Percentiles rank a stretch among this genome's conserved stretches.
Evolutionary conservation across 2,888 invertebrate species (phyloP).

Genomic region (Phalera bucephala): DNA sequence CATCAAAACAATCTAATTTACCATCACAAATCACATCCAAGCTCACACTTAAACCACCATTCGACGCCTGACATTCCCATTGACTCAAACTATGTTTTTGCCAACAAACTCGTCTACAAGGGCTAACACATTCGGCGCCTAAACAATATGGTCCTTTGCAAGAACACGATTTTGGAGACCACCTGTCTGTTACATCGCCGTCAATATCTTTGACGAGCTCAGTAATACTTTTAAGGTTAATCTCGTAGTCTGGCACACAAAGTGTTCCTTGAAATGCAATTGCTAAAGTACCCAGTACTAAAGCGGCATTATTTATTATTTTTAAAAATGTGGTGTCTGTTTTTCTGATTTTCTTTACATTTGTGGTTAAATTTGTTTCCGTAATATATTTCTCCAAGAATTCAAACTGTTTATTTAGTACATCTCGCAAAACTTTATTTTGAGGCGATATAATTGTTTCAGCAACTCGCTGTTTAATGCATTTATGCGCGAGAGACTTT

Average conservation of each 20-base stretch:
- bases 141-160: slow-evolving; percentile 46
- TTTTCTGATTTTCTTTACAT: slow-evolving; percentile 4
- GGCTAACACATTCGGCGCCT: slow-evolving; percentile 35
- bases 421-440: slow-evolving; percentile 35
- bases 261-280: slow-evolving; percentile 43
- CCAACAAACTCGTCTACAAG: slow-evolving; percentile 54
- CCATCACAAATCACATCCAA: slow-evolving; percentile 63
- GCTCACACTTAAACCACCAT: slow-evolving; percentile 36
- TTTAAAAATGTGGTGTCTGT: slow-evolving; percentile 18
- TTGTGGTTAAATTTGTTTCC: neutral
- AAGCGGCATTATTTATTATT: slow-evolving; percentile 40
- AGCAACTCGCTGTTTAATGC: slow-evolving; percentile 31
- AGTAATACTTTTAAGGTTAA: neutral
- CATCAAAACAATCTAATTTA: slow-evolving; percentile 66
- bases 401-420: slow-evolving; percentile 43
- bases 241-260: slow-evolving; percentile 30
- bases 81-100: slow-evolving; percentile 47
- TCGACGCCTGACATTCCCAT: slow-evolving; percentile 53
- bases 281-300: slow-evolving; percentile 46
- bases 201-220: slow-evolving; percentile 15
- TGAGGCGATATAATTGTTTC: slow-evolving; percentile 35
- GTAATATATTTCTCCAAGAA: slow-evolving; percentile 39
- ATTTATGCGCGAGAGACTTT: slow-evolving; percentile 34
- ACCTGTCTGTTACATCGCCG: slow-evolving; percentile 8
- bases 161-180: slow-evolving; percentile 41